Evolutionary conservation across 2,797 vertebrate genomes (phyloP).

Genomic region (Trichosurus vulpecula): DNA sequence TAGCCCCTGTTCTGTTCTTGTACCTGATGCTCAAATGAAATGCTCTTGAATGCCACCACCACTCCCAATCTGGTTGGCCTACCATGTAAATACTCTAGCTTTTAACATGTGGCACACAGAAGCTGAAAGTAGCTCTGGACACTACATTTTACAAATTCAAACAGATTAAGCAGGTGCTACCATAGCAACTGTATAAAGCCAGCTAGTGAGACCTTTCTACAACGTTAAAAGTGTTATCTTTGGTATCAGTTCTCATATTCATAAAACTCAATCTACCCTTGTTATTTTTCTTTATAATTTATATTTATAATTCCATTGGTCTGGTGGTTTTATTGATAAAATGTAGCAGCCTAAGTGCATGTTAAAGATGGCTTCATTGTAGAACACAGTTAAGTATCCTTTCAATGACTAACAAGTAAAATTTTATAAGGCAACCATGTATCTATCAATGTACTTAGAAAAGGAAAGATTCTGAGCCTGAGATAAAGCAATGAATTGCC

Average conservation of each 20-base stretch:
- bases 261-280: not conserved
- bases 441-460: not conserved
- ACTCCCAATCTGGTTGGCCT: not conserved
- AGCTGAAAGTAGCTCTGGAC: not conserved
- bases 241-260: not conserved
- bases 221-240: not conserved
- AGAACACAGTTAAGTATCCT: not conserved
- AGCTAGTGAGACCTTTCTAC: not conserved
- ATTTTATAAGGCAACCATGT: not conserved
- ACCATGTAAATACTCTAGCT: not conserved
- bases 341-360: not conserved
- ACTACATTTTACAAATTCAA: not conserved
- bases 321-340: not conserved
- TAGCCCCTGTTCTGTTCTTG: not conserved
- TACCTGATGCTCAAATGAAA: not conserved
- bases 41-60: not conserved
- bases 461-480: not conserved
- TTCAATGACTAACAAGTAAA: not conserved
- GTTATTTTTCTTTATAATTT: not conserved
- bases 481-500: not conserved
- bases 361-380: not conserved
- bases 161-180: not conserved
- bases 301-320: not conserved
- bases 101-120: not conserved
- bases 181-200: not conserved